Conservation (phyloP, 2,113 vertebrate genomes). For the Struthidea cinerea region DNA sequence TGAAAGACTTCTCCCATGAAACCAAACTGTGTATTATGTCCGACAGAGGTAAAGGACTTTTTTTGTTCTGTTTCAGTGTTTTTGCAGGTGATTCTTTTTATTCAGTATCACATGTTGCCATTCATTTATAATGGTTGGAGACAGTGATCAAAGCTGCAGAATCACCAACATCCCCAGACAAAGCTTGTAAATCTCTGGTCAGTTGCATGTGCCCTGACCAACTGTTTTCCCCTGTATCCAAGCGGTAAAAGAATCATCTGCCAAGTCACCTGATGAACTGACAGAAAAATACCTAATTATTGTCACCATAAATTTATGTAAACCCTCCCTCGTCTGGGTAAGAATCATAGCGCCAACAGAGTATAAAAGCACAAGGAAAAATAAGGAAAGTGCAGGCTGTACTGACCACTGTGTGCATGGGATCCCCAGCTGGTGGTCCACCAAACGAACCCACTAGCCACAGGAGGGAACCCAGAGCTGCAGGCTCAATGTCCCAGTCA, state of each 20-base stretch:
- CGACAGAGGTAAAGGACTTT: neutral
- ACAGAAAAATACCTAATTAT: neutral
- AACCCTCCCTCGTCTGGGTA: fast-evolving
- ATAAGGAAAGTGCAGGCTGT: neutral
- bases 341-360: neutral
- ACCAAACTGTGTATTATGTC: neutral
- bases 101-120: neutral
- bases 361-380: neutral
- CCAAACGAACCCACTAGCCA: neutral
- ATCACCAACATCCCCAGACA: neutral
- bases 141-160: neutral
- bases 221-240: neutral
- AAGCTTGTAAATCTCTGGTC: neutral
- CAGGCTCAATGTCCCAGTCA: neutral
- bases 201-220: neutral
- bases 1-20: neutral
- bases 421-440: neutral
- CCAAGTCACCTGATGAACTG: neutral
- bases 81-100: neutral
- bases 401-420: fast-evolving
- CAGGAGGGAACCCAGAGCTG: neutral
- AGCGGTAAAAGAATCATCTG: neutral
- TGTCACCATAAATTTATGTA: neutral
- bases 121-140: neutral
- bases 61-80: neutral